phyloP scores from a whole-genome alignment of 2,888 invertebrate species.

The Sialis fuliginosa region DNA sequence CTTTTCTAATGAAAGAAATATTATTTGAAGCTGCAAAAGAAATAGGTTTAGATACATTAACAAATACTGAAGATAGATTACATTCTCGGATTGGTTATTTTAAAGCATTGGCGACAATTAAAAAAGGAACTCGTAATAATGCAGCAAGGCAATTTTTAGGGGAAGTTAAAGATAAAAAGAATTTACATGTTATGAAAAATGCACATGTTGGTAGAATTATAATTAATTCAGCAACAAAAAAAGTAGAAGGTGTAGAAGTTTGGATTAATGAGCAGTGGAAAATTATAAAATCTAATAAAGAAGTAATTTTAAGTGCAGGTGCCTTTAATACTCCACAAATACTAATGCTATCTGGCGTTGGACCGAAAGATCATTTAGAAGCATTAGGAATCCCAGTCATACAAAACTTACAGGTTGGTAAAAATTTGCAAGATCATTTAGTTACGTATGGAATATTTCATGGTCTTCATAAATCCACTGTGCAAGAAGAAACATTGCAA shows the following conservation, averaged over 20 bases:
- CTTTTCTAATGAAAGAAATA: slow-evolving; percentile 9
- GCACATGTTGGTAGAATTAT: slow-evolving; percentile 35
- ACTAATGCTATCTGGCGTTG: slow-evolving; percentile 50
- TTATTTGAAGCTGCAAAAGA: slow-evolving; percentile 10
- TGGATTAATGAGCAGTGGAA: slow-evolving; percentile 17
- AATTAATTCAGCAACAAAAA: slow-evolving; percentile 25
- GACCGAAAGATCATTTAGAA: slow-evolving; percentile 30
- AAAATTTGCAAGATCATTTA: slow-evolving; percentile 36
- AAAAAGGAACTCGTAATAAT: slow-evolving; percentile 23
- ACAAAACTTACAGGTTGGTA: slow-evolving; percentile 31
- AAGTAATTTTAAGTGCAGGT: slow-evolving; percentile 47
- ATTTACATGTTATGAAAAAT: slow-evolving; percentile 38
- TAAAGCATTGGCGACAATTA: slow-evolving; percentile 15
- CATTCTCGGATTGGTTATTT: slow-evolving; percentile 15
- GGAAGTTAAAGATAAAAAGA: slow-evolving; percentile 29
- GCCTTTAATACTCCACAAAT: slow-evolving; percentile 48
- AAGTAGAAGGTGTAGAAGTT: slow-evolving; percentile 27
- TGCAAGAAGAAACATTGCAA: slow-evolving; percentile 1
- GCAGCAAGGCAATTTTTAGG: slow-evolving; percentile 24
- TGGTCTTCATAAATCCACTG: no score
- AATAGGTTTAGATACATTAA: slow-evolving; percentile 4
- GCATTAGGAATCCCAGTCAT: slow-evolving; percentile 26
- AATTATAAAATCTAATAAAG: slow-evolving; percentile 28
- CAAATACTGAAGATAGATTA: slow-evolving; percentile 13
- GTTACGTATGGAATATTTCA: slow-evolving; percentile 13